Conservation (phyloP, 2,113 vertebrate genomes). For the Mustela nigripes region DNA sequence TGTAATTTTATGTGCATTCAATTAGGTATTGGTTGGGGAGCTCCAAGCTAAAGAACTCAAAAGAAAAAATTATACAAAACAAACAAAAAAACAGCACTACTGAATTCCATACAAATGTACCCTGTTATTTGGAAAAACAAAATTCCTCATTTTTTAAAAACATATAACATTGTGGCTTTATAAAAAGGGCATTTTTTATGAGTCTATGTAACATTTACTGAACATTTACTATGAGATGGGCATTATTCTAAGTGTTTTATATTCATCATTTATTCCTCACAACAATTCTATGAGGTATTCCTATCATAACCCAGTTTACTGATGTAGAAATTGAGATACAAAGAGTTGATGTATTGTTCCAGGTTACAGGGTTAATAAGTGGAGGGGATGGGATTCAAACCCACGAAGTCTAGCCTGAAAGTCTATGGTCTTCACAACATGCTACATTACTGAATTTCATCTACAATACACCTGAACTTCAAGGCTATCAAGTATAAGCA, state of each 20-base stretch:
- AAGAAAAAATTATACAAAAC: neutral
- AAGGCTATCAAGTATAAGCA: neutral
- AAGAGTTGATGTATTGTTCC: neutral
- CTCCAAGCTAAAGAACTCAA: conserved; percentile 4
- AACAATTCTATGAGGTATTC: neutral
- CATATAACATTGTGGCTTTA: neutral
- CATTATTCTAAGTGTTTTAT: neutral
- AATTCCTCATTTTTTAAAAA: neutral
- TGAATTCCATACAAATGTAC: conserved; percentile 1
- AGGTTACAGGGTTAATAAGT: neutral
- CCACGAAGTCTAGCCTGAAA: neutral
- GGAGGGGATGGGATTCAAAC: neutral
- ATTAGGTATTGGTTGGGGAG: neutral
- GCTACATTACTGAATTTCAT: neutral
- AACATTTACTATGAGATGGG: neutral
- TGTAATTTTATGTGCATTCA: neutral
- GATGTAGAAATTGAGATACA: neutral
- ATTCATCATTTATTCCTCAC: neutral
- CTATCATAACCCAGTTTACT: neutral
- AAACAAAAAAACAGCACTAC: neutral
- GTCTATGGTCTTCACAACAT: neutral
- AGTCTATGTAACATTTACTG: neutral
- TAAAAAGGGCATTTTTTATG: neutral
- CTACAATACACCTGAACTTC: neutral
- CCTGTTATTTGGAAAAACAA: neutral